Percentiles rank a stretch among this genome's conserved stretches.
phyloP scores from a whole-genome alignment of 2,797 vertebrate genomes.

The Gadopsis marmoratus region DNA sequence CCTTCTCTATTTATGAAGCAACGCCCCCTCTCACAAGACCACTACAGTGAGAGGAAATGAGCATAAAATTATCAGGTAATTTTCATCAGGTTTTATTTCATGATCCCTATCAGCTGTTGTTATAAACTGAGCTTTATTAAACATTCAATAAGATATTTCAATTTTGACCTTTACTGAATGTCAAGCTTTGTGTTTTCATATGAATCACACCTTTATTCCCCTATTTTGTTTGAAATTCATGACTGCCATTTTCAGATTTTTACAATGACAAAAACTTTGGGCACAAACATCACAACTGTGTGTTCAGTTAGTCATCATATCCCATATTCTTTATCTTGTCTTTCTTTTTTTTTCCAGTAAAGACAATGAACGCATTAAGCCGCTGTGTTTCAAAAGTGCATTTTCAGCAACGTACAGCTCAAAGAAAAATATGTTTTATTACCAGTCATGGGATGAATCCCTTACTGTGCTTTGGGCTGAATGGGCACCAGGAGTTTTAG shows the following conservation, averaged over 20 bases:
- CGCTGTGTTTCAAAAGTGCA: not conserved
- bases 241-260: conserved; percentile 35
- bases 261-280: conserved; percentile 30
- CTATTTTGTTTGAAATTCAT: conserved; percentile 34
- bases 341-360: not conserved
- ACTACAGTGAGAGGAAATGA: conserved; percentile 56
- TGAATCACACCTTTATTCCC: conserved; percentile 47
- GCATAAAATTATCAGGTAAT: conserved; percentile 61
- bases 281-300: not conserved
- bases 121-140: conserved; percentile 52
- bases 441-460: conserved; percentile 50
- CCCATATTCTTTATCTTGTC: not conserved
- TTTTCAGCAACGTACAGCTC: conserved; percentile 19
- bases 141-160: conserved; percentile 78
- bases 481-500: conserved; percentile 62
- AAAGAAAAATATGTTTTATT: conserved; percentile 47
- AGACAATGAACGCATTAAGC: conserved; percentile 9
- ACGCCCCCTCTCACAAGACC: conserved; percentile 48
- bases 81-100: conserved; percentile 65
- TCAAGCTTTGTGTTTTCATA: conserved; percentile 64
- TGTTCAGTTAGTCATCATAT: not conserved
- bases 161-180: conserved; percentile 84
- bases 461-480: conserved; percentile 48
- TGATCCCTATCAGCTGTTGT: conserved; percentile 55
- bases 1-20: conserved; percentile 57